Evolutionary conservation across 2,797 vertebrate genomes (phyloP), one percentile per base, ranked within the genome.

Genomic region (Halcyon smyrnensis): DNA sequence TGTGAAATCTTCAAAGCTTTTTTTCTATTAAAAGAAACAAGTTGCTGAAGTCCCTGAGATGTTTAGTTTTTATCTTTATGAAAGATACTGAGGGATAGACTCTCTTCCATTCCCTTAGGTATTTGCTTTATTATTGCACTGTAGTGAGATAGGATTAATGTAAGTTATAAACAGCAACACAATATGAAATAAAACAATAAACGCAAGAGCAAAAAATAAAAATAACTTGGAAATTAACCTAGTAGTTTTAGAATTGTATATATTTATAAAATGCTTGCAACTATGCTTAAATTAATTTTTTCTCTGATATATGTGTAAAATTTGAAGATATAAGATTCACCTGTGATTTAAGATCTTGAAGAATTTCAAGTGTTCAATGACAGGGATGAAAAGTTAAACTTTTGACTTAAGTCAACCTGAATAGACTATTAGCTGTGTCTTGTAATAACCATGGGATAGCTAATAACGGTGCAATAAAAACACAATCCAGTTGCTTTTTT

Each of bases 151-250:
- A 75, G 43, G 89, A 84, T 90, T 86, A 77, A 78, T 88, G 28
- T 84, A 75, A 85, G 57, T 84, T 92, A 82, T 60, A 84, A 92
- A 56, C 54, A 93, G 50, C 82, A 84, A 64, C 30, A 80, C 73
- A 84, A 88, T 64, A 84, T 64, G 46, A 82, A 96, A 81, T 78
- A 75, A 92, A 69, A 63, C 65, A 95, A 64, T 59, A 95, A 91
- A 19, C n/a, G 60, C 4, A 41, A 37, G 24, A 84, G 59, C 13
- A 46, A 84, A 82, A 88, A 76, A 86, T 71, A 90, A 93, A 82
- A 94, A 60, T 23, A 90, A 67, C 48, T 80, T 0, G 20, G 46
- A 74, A 85, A 89, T 90, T 87, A 85, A 69, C 39, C 32, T 70
- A 74, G 51, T 57, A 95, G 39, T 76, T 39, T 56, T 25, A 78